Base-by-base conservation (phyloP, 2,113 vertebrate genomes). In the Bombycilla garrulus region DNA sequence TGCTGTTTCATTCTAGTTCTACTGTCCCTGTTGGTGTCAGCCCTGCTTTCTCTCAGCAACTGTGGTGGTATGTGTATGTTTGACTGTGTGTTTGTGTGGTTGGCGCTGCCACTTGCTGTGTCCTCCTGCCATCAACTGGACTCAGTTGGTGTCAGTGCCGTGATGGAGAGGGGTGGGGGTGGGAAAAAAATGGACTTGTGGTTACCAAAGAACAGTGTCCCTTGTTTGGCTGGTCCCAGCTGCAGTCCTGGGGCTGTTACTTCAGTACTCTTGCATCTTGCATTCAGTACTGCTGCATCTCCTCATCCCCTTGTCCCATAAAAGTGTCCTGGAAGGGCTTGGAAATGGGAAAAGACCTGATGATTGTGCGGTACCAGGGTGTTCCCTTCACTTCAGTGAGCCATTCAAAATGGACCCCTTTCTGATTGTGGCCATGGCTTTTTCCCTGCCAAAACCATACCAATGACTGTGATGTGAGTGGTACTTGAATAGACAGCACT, bases 141-240 rank as follows among this genome's bases (percentile, higher is more conserved):
- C 35, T 57, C 35, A 12, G 9, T 0, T 42, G 12, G 8, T 24
- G 42, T 35, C 42, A 35, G 5, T 9, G 50, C 19, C 40, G 18
- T 0, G 0, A 5, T 13, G 16, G 24, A 0, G 5, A 15, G 23
- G 40, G 19, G 8, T 57, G 16, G 1, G 33, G 29, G 24, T 62
- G 47, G 26, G 26, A 48, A 57, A 35, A 15, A 57, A 40, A 17
- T 20, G 16, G 20, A 13, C 20, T 48, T 1, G 0, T 38, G 28
- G 12, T 56, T 23, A 15, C 19, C 2, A 1, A 23, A 29, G 40
- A 15, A 8, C 6, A 19, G 6, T 1, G 1, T 10, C 5, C 23
- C 23, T 29, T 65, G 35, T 24, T 35, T 24, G 0, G 0, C 15
- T 38, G 5, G 28, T 84, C 82, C 29, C 35, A 50, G 0, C 42